Evolutionary conservation across 2,888 invertebrate species (phyloP), one percentile per base, ranked within the genome.

Genomic region (Epinotia ramella): DNA sequence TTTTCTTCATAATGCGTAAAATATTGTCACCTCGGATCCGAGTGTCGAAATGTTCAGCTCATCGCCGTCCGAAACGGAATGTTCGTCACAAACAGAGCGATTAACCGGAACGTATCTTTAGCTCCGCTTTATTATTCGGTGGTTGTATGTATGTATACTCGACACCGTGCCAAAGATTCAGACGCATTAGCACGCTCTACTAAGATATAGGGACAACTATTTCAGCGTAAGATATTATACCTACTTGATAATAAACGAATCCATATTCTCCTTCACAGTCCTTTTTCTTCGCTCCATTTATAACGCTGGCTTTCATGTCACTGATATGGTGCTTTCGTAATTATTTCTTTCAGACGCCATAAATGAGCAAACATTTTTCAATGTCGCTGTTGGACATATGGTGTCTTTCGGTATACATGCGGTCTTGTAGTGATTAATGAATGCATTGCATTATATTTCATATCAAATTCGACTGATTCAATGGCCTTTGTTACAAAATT

Each of bases 71-170:
- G 77, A 81, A 72, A 79, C 79, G 81, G 82, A 83, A 81, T 84
- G 82, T 82, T 84, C 82, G 79, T 82, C 81, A 82, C 83, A 89
- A 89, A 89, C 89, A 89, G 86, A 87, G 84, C 86, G 84, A 89
- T 90, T 89, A 88, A 86, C 83, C 81, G 76, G 79, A 82, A 80
- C 83, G 73, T 83, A 80, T 86, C 84, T 86, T 84, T 86, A 81
- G 80, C 80, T 80, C 80, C 77, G 79, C 73, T 81, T 82, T 83
- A 81, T 86, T 84, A 87, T 86, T 85, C 82, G 80, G 81, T 80
- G 82, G 80, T 84, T 86, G 82, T 81, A 81, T 80, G 83, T 77
- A 74, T 73, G 79, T 82, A 81, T 82, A 81, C 82, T 83, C 81
- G 82, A 81, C 77, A 77, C 81, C 79, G 85, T 90, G 90, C 89